Evolutionary conservation across 1,140 invertebrate species (phyloP).

Genomic region (Aphelinus certus): DNA sequence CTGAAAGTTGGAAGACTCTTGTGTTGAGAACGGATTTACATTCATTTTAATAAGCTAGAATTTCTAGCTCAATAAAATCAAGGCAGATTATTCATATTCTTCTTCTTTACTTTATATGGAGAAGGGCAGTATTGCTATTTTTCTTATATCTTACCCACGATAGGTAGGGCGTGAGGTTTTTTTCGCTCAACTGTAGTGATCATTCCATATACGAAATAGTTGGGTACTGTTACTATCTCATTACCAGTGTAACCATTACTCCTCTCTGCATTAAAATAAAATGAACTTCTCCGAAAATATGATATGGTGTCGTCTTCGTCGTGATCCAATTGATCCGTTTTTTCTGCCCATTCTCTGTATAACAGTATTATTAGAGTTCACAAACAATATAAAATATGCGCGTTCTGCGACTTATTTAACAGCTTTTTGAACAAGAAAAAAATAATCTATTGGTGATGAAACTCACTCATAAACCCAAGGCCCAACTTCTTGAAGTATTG

Average conservation of each 20-base stretch:
- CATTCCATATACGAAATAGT: conserved; percentile 4
- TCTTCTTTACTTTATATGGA: no score
- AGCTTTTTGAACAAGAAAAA: not conserved
- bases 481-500: conserved; percentile 77
- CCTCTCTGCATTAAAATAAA: conserved; percentile 24
- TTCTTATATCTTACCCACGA: conserved; percentile 11
- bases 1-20: no score
- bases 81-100: no score
- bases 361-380: no score
- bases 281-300: not conserved
- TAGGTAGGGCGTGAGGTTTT: conserved; percentile 1
- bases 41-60: no score
- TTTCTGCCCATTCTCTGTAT: conserved; percentile 28
- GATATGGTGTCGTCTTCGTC: conserved; percentile 34
- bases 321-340: conserved; percentile 26
- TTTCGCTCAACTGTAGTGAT: not conserved
- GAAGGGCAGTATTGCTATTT: not conserved
- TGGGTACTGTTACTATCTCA: conserved; percentile 10
- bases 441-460: not conserved
- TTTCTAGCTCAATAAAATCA: no score
- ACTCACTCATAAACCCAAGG: conserved; percentile 82
- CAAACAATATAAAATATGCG: no score
- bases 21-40: no score
- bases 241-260: conserved; percentile 23
- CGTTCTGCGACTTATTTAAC: no score